Evolutionary conservation across 2,888 invertebrate species (phyloP).

Genomic region (Helicoverpa assulta): DNA sequence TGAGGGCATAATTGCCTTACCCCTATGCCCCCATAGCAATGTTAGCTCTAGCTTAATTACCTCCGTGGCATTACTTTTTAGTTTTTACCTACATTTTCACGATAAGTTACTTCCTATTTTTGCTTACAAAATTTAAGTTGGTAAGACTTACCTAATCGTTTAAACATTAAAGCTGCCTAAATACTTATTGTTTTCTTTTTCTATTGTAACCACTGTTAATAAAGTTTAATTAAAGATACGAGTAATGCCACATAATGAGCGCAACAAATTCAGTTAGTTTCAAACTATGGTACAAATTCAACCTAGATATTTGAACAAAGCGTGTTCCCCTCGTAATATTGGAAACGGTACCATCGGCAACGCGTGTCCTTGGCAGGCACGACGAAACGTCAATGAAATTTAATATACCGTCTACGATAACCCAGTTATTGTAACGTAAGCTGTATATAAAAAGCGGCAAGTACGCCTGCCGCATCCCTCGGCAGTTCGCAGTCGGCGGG

Average conservation of each 20-base stretch:
- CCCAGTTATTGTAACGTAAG: constrained; percentile 86
- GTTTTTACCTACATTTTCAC: no score
- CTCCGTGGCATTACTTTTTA: no score
- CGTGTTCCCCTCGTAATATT: constrained; percentile 72
- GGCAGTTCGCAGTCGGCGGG: constrained; percentile 69
- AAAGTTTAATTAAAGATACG: constrained; percentile 16
- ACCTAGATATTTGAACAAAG: constrained; percentile 70
- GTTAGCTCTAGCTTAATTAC: no score
- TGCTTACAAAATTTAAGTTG: no score
- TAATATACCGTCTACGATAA: constrained; percentile 87
- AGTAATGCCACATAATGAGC: constrained; percentile 51
- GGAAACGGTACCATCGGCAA: constrained; percentile 75
- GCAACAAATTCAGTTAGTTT: constrained; percentile 67
- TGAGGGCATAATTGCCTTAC: constrained; percentile 41
- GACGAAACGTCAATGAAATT: constrained; percentile 86
- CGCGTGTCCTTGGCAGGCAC: constrained; percentile 85
- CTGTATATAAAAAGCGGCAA: constrained; percentile 81
- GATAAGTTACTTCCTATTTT: no score
- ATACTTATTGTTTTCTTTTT: no score
- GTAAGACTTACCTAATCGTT: no score
- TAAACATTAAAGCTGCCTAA: no score
- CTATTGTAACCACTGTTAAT: no score
- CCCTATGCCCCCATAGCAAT: constrained; percentile 6
- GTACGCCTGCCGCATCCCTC: constrained; percentile 78
- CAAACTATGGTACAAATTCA: constrained; percentile 65